Percentiles rank a stretch among this genome's conserved stretches.
phyloP scores from a whole-genome alignment of 2,888 invertebrate genomes.

The Drosophila pseudotakahashii region DNA sequence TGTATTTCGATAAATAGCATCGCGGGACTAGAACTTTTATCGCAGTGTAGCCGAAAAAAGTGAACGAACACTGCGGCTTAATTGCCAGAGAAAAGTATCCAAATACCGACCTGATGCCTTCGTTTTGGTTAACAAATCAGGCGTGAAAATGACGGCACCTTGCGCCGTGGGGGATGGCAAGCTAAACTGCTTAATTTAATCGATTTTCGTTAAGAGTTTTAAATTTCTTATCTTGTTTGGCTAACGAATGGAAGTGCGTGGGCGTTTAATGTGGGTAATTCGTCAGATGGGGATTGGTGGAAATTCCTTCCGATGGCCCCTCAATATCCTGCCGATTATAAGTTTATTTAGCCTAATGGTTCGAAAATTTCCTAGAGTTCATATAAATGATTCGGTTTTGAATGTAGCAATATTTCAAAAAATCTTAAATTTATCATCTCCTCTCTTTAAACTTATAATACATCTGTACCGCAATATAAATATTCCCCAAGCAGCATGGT shows the following conservation, averaged over 20 bases:
- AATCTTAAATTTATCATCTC: background rate
- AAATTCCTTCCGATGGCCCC: background rate
- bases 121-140: constrained; percentile 51
- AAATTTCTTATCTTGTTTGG: constrained; percentile 53
- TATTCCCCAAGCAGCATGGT: constrained; percentile 14
- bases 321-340: background rate
- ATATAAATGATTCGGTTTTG: background rate
- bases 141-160: constrained; percentile 54
- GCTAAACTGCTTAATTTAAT: constrained; percentile 52
- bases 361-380: background rate
- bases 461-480: background rate
- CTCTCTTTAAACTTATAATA: background rate
- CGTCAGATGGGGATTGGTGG: constrained; percentile 7
- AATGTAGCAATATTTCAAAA: background rate
- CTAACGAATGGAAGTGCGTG: constrained; percentile 3
- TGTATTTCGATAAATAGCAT: background rate
- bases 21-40: background rate
- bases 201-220: constrained; percentile 47
- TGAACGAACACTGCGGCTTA: constrained; percentile 39
- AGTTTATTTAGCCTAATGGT: background rate
- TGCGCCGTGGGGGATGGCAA: constrained; percentile 20
- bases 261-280: constrained; percentile 7
- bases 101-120: constrained; percentile 44
- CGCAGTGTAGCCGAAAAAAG: constrained; percentile 27
- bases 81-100: constrained; percentile 48